Base-by-base conservation (phyloP, 2,888 invertebrate species). In the Pocota personata region DNA sequence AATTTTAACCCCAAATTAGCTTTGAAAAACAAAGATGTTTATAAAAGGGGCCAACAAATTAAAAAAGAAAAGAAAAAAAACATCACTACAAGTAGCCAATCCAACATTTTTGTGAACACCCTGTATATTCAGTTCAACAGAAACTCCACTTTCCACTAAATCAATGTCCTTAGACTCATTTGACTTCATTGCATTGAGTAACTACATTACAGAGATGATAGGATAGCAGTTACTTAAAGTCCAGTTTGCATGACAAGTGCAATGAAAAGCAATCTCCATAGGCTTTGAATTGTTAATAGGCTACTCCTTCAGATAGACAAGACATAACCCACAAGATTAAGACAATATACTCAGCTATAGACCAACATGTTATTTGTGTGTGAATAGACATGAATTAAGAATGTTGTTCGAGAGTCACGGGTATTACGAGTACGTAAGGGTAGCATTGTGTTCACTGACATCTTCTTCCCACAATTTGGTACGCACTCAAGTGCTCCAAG, bases 321-420 rank as follows among this genome's bases (percentile, higher is more conserved):
- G 69, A 58, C 58, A 73, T 57, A 72, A 72, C 86, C 86, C 66
- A 77, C 78, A 82, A 77, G 82, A 73, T 87, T 82, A 87, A 87
- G 86, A 87, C 82, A 76, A 82, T 35, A 40, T 55, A 32, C 27
- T 48, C 35, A 35, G 19, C 43, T 32, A 43, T 21, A 48, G 75
- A 55, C 27, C 62, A 55, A 69, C 57, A 64, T 48, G 30, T 52
- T 72, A 72, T 60, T 50, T 73, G 77, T 77, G 87, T 87, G 77
- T 82, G 62, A 73, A 78, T 82, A 82, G 69, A 69, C 82, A 82
- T 87, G 82, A 82, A 87, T 87, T 87, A 87, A 87, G 87, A 73
- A 87, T 87, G 82, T 82, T 80, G 52, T 64, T 73, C 55, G n/a
- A 57, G 57, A 67, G 77, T 48, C 75, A 75, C 79, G 79, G 52